Conservation (phyloP, 2,888 invertebrate genomes). For the Limnephilus lunatus region DNA sequence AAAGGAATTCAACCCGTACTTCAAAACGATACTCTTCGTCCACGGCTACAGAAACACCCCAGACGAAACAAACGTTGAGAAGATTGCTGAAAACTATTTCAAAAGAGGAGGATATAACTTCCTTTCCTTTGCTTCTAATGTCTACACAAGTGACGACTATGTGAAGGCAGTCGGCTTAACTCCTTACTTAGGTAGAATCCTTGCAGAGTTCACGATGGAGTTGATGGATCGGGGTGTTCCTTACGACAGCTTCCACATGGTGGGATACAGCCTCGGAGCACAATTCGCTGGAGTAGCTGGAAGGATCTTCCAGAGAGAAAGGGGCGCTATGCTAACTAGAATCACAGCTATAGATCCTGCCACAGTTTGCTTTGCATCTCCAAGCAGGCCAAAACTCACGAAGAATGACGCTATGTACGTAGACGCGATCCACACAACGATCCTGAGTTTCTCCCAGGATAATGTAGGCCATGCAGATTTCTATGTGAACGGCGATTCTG, state of each 20-base stretch:
- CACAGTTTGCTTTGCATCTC: conserved; percentile 58
- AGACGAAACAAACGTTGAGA: conserved; percentile 49
- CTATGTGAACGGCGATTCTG: conserved; percentile 58
- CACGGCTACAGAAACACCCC: conserved; percentile 60
- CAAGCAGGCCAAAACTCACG: conserved; percentile 12
- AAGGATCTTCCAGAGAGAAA: conserved; percentile 45
- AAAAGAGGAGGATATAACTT: conserved; percentile 54
- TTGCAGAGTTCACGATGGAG: conserved; percentile 58
- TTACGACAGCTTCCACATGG: conserved; percentile 53
- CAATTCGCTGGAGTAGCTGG: conserved; percentile 62
- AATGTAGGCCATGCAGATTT: conserved; percentile 61
- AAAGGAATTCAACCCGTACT: conserved; percentile 42
- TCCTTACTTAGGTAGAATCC: conserved; percentile 51
- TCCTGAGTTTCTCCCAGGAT: conserved; percentile 50
- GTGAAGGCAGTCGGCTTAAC: conserved; percentile 31
- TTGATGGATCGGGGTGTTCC: conserved; percentile 52
- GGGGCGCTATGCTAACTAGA: conserved; percentile 37
- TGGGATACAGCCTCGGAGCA: conserved; percentile 62
- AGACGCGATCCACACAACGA: conserved; percentile 62
- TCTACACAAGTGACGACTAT: conserved; percentile 48
- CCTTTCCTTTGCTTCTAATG: conserved; percentile 54
- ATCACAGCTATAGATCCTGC: conserved; percentile 64
- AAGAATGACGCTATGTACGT: conserved; percentile 59
- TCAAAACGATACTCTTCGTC: conserved; percentile 56
- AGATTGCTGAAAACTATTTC: conserved; percentile 52